Evolutionary conservation across 1,140 invertebrate genomes (phyloP).

Genomic region (Pseudomyrmex dendroicus): DNA sequence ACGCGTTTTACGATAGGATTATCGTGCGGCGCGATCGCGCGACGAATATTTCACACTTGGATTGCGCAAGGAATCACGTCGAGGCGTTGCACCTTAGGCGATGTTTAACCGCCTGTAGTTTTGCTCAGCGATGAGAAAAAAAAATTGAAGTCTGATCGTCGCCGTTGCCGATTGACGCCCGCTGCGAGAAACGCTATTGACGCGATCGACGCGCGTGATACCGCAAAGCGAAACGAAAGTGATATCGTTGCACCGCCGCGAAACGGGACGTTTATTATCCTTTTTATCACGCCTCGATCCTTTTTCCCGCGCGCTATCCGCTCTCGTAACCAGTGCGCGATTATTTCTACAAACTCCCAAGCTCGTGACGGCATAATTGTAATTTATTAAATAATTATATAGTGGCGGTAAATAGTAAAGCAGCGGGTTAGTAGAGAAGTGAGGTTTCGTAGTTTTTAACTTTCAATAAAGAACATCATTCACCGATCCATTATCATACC

Average conservation of each 20-base stretch:
- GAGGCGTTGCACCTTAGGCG: slow-evolving; percentile 29
- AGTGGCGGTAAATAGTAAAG: not conserved
- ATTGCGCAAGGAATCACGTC: slow-evolving; percentile 42
- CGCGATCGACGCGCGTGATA: slow-evolving; percentile 45
- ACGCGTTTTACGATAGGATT: slow-evolving; percentile 44
- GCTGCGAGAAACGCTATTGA: slow-evolving; percentile 11
- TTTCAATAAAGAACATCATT: not conserved
- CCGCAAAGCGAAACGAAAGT: slow-evolving; percentile 42
- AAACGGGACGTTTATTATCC: slow-evolving; percentile 52
- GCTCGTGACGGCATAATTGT: slow-evolving; percentile 44
- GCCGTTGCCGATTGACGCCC: slow-evolving; percentile 2
- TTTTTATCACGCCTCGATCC: slow-evolving; percentile 49
- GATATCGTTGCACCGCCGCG: slow-evolving; percentile 23
- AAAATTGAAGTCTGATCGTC: slow-evolving; percentile 23
- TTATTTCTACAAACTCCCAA: slow-evolving; percentile 32
- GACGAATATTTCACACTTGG: slow-evolving; percentile 47
- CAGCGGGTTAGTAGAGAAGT: not conserved
- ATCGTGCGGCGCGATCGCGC: slow-evolving; percentile 37
- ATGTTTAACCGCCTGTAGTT: slow-evolving; percentile 19
- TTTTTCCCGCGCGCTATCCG: slow-evolving; percentile 41
- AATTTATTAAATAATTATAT: slow-evolving; percentile 54
- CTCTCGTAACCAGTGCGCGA: slow-evolving; percentile 32
- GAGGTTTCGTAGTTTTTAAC: not conserved
- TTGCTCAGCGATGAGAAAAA: slow-evolving; percentile 8
- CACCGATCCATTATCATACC: not conserved